These are phyloP conservation scores for Tholera decimalis DNA, from an alignment of 2,888 invertebrate genomes.

Conservation along the genomic window DNA sequence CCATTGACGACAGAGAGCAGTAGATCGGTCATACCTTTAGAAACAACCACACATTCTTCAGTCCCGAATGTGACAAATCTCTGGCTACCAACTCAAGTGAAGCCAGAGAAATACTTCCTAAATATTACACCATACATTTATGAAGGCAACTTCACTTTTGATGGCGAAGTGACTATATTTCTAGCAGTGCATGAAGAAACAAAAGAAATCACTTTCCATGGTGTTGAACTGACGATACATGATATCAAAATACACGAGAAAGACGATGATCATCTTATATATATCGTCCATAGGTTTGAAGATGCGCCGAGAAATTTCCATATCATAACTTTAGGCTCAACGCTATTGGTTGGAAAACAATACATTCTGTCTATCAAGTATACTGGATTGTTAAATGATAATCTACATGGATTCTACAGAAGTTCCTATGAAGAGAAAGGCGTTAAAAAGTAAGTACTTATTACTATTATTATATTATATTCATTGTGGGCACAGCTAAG, in stretches of 20 bases:
- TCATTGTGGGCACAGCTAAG: no score
- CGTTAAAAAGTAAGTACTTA: slow-evolving; percentile 92
- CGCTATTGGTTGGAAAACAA: slow-evolving; percentile 90
- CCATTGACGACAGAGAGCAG: slow-evolving; percentile 84
- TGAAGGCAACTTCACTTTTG: slow-evolving; percentile 95
- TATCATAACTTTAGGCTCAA: slow-evolving; percentile 92
- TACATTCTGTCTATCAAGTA: slow-evolving; percentile 94
- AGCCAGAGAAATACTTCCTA: slow-evolving; percentile 93
- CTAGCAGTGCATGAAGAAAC: slow-evolving; percentile 92
- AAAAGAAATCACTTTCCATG: slow-evolving; percentile 94
- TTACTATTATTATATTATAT: no score
- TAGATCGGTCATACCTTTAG: slow-evolving; percentile 80
- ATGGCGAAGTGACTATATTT: slow-evolving; percentile 93
- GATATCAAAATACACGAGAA: slow-evolving; percentile 90
- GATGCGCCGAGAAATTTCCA: slow-evolving; percentile 93
- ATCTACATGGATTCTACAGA: slow-evolving; percentile 95
- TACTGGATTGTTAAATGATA: slow-evolving; percentile 94
- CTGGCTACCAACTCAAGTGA: slow-evolving; percentile 93
- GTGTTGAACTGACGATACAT: slow-evolving; percentile 93
- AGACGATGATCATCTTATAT: slow-evolving; percentile 75
- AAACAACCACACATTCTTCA: slow-evolving; percentile 73
- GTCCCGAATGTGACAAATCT: slow-evolving; percentile 86
- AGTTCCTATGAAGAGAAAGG: slow-evolving; percentile 94
- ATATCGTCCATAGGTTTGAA: slow-evolving; percentile 85
- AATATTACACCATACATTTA: slow-evolving; percentile 94